Conservation (phyloP, 2,797 vertebrate genomes). For the Saguinus oedipus region DNA sequence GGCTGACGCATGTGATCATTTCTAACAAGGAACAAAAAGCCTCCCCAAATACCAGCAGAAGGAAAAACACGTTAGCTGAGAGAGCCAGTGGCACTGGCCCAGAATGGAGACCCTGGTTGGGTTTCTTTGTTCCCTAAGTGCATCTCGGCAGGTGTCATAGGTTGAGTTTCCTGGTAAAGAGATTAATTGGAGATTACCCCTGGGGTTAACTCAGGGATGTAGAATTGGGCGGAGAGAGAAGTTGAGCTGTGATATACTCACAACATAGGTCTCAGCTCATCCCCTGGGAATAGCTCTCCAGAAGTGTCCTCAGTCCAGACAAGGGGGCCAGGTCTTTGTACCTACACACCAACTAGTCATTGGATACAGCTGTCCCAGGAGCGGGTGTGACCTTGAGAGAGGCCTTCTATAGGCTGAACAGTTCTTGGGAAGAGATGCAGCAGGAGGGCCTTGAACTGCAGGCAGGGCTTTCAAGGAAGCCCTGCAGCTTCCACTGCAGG, state of each 20-base stretch:
- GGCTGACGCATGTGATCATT: accelerated
- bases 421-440: neutral
- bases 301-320: neutral
- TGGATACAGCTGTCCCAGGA: neutral
- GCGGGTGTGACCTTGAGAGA: neutral
- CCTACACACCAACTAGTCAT: accelerated
- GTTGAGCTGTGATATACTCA: neutral
- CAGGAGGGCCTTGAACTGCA: neutral
- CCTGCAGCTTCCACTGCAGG: neutral
- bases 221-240: neutral
- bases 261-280: accelerated
- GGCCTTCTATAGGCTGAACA: neutral
- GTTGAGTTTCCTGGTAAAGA: neutral
- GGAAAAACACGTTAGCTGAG: neutral
- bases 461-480: neutral
- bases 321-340: neutral
- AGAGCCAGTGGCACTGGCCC: neutral
- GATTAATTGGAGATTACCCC: too few relatives aligned
- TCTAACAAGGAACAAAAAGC: neutral
- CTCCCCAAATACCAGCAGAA: neutral
- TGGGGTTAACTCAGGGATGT: neutral
- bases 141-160: neutral
- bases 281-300: neutral
- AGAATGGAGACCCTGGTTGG: neutral
- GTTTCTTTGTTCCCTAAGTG: neutral